Base-by-base conservation (phyloP, 2,797 vertebrate species). In the Mareca strepera region DNA sequence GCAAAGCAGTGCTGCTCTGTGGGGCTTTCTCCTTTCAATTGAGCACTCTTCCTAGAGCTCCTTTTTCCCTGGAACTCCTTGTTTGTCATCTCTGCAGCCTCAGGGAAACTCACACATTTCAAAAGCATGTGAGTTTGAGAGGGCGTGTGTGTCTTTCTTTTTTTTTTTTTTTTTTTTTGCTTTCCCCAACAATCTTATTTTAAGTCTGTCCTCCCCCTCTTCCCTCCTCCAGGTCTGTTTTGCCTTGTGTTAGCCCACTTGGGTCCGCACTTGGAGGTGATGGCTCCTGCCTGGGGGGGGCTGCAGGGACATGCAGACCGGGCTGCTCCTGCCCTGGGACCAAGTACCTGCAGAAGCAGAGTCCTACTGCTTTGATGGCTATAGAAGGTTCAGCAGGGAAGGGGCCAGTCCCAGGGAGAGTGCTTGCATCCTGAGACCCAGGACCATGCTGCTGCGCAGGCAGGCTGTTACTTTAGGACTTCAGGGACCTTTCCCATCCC, bases 181-280 rank as follows among this genome's bases (percentile, higher is more conserved):
- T 72, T 83, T 59, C 55, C 28, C 22, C 44, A 74, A 33, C 29
- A 70, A 37, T 66, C 31, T 64, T 83, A 91, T 94, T 92, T 94
- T 93, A 80, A 92, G 35, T 9, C 28, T 35, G 2, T 68, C 74
- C 63, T 82, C 82, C 68, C 43, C 82, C 84, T 88, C 83, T 60
- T 72, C 50, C 56, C 86, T 82, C 63, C 92, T 79, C 77, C 82
- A n/a, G 63, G 66, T 86, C 72, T 92, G 72, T 68, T 89, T 60
- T 82, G 60, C 82, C 53, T 74, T 23, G n/a, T 75, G 64, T 77
- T 63, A 86, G 31, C 52, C 31, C 76, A 59, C 39, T 67, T 5
- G 85, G 86, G 67, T 52, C 28, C 31, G 62, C 21, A 6, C 60
- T 33, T 6, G 14, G 67, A 60, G 18, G 21, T 52, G 35, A 17